Percentiles rank a stretch among this genome's conserved stretches.
Evolutionary conservation across 2,888 invertebrate genomes (phyloP).

Genomic region (Tenthredo mesomela): DNA sequence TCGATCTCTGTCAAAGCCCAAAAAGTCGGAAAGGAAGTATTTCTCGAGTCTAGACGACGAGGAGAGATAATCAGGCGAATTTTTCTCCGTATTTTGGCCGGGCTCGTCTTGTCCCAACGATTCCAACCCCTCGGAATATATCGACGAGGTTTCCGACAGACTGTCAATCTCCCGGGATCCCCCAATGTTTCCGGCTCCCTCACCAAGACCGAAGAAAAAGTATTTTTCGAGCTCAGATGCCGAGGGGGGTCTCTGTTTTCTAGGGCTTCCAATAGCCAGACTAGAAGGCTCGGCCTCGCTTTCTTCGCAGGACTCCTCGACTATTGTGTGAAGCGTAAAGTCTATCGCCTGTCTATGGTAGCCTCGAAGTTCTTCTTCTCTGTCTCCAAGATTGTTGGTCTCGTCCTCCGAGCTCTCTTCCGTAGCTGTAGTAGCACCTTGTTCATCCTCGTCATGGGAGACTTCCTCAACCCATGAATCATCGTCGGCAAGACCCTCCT

Average conservation of each 20-base stretch:
- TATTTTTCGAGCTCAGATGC: slow-evolving; percentile 94
- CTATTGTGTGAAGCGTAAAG: slow-evolving; percentile 94
- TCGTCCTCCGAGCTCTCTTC: slow-evolving; percentile 87
- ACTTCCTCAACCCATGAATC: slow-evolving; percentile 96
- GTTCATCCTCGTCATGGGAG: slow-evolving; percentile 88
- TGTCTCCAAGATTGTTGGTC: slow-evolving; percentile 79
- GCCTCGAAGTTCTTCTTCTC: slow-evolving; percentile 90
- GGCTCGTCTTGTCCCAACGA: slow-evolving; percentile 83
- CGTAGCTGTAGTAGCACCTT: slow-evolving; percentile 82
- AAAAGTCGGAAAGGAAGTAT: slow-evolving; percentile 92
- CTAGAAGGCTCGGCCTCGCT: slow-evolving; percentile 87
- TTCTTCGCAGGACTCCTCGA: slow-evolving; percentile 97
- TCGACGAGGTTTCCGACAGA: slow-evolving; percentile 91
- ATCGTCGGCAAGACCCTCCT: slow-evolving; percentile 93
- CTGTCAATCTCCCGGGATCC: slow-evolving; percentile 76
- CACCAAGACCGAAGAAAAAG: slow-evolving; percentile 92
- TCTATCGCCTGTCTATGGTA: slow-evolving; percentile 91
- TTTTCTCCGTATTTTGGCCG: slow-evolving; percentile 79
- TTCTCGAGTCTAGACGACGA: slow-evolving; percentile 91
- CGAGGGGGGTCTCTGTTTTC: slow-evolving; percentile 85
- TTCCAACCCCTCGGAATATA: slow-evolving; percentile 91
- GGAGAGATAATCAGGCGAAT: slow-evolving; percentile 84
- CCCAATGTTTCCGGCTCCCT: slow-evolving; percentile 81
- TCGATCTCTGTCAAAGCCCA: slow-evolving; percentile 89
- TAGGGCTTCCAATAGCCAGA: slow-evolving; percentile 73